Evolutionary conservation across 2,888 invertebrate species (phyloP).

Genomic region (Didymodactylos carnosus): DNA sequence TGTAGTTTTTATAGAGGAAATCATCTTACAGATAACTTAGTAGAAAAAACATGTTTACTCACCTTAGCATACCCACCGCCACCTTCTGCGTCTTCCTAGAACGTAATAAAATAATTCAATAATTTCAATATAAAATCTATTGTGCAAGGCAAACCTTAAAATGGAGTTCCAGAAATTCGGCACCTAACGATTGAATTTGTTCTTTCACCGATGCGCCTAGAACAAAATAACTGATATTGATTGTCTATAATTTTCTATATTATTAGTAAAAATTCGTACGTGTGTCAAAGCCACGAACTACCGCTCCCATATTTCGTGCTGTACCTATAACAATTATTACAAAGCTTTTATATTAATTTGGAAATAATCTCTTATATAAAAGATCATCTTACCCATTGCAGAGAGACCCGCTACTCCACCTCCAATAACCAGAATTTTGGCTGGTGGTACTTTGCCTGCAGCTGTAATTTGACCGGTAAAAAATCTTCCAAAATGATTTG

Average conservation of each 20-base stretch:
- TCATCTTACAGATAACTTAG: not conserved
- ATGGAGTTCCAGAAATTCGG: conserved; percentile 60
- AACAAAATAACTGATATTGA: not conserved
- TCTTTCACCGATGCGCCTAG: conserved; percentile 40
- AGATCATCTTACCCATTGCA: too few species aligned
- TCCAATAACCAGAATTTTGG: conserved; percentile 65
- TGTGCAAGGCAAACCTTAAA: conserved; percentile 41
- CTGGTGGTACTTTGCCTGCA: conserved; percentile 65
- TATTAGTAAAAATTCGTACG: conserved; percentile 34
- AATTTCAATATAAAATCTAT: not conserved
- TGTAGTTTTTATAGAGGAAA: not conserved
- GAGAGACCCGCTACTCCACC: conserved; percentile 72
- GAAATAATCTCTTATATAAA: too few species aligned
- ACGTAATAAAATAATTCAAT: not conserved
- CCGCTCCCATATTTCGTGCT: conserved; percentile 66
- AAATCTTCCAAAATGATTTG: conserved; percentile 66
- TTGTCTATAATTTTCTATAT: too few species aligned
- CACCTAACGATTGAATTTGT: conserved; percentile 60
- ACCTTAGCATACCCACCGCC: conserved; percentile 56
- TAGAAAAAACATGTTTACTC: conserved; percentile 12
- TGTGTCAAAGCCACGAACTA: conserved; percentile 68
- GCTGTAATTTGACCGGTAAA: conserved; percentile 71
- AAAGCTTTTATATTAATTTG: too few species aligned
- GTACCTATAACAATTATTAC: too few species aligned
- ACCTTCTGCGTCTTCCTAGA: conserved; percentile 31